phyloP scores from a whole-genome alignment of 1,140 invertebrate genomes.

The Gryon sp. region DNA sequence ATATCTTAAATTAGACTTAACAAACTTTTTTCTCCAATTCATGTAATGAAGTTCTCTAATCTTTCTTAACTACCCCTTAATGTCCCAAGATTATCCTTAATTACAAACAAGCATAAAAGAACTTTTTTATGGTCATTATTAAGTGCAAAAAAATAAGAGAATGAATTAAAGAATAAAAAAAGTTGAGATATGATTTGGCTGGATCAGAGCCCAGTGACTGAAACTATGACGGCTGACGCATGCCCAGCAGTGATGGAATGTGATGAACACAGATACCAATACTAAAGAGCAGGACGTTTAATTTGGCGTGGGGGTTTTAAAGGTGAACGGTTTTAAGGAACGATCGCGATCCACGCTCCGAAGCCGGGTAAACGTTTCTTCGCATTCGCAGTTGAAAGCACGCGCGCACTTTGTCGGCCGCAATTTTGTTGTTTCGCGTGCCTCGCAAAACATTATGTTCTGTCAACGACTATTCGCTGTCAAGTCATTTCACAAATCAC shows the following conservation, averaged over 20 bases:
- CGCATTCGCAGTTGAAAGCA: constrained; percentile 35
- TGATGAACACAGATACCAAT: constrained; percentile 38
- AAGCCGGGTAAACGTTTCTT: constrained; percentile 31
- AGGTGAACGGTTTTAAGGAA: constrained; percentile 46
- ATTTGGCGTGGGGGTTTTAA: constrained; percentile 47
- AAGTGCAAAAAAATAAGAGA: not conserved
- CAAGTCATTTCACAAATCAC: too few species aligned
- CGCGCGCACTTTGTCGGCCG: constrained; percentile 30
- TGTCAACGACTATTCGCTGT: too few species aligned
- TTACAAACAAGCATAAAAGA: too few species aligned
- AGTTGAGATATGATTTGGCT: constrained; percentile 4
- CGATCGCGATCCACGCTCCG: constrained; percentile 33
- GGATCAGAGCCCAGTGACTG: constrained; percentile 20
- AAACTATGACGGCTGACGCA: constrained; percentile 35
- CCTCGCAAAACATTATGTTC: too few species aligned
- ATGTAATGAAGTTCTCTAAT: too few species aligned
- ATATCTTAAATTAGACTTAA: too few species aligned
- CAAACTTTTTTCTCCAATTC: too few species aligned
- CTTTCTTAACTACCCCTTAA: too few species aligned
- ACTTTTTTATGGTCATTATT: not conserved
- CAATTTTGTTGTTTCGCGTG: too few species aligned
- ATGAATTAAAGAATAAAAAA: constrained; percentile 5
- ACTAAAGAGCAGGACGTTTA: constrained; percentile 41
- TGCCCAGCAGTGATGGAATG: constrained; percentile 40
- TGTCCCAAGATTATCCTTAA: too few species aligned